Percentiles rank a stretch among this genome's conserved stretches.
phyloP scores from a whole-genome alignment of 2,113 vertebrate genomes.

The Macrotis lagotis region DNA sequence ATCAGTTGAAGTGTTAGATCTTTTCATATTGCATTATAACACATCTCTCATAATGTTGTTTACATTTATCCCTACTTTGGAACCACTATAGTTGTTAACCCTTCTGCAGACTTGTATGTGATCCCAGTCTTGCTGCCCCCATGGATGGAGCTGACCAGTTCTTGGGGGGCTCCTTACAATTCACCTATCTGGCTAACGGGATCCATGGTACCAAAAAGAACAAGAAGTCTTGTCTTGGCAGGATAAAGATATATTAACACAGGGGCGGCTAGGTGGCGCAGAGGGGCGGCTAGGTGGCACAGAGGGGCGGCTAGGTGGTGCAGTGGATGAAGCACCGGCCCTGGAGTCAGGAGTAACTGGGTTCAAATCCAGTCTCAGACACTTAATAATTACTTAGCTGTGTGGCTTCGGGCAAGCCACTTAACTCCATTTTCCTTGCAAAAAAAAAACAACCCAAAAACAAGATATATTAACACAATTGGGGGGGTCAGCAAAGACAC shows the following conservation, averaged over 20 bases:
- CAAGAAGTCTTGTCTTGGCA: neutral
- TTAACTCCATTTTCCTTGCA: too few relatives aligned
- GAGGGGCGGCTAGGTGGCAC: too few relatives aligned
- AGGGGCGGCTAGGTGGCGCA: too few relatives aligned
- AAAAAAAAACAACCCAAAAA: too few relatives aligned
- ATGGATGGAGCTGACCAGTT: neutral
- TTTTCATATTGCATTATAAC: neutral
- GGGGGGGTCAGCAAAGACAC: neutral
- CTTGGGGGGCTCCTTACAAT: neutral
- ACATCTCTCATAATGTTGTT: neutral
- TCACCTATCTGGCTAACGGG: neutral
- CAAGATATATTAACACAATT: too few relatives aligned
- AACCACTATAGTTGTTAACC: neutral
- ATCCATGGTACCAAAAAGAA: neutral
- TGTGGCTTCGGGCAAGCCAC: too few relatives aligned
- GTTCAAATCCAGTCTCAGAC: too few relatives aligned
- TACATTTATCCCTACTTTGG: neutral
- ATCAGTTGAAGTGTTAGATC: neutral
- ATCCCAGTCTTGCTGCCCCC: neutral
- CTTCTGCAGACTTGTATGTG: neutral
- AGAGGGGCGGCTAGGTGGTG: too few relatives aligned
- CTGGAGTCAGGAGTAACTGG: too few relatives aligned
- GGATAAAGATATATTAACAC: neutral
- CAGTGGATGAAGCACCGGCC: too few relatives aligned
- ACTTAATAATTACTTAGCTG: too few relatives aligned